phyloP scores from a whole-genome alignment of 92 coral and sea anemone species.

The Pocillopora meandrina region DNA sequence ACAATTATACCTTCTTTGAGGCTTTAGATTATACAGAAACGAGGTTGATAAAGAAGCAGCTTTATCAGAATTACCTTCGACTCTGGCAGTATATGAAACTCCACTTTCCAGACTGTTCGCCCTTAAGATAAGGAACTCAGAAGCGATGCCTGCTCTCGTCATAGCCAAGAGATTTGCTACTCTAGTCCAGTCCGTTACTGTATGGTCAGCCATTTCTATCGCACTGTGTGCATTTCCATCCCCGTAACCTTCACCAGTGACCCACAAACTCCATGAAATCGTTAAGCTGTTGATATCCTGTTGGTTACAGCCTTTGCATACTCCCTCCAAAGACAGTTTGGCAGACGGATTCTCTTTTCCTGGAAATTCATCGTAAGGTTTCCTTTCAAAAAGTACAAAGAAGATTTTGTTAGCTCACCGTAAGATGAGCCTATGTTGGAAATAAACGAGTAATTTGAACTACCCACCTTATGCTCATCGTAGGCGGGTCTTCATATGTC shows the following conservation, averaged over 20 bases:
- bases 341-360: constrained; percentile 23
- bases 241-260: neutral
- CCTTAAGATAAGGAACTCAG: constrained; percentile 45
- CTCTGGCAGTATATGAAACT: constrained; percentile 42
- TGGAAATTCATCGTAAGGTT: neutral
- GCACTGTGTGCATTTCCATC: neutral
- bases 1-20: too few species aligned
- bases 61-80: constrained; percentile 12
- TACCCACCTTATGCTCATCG: constrained; percentile 57
- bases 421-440: neutral
- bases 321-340: constrained; percentile 37
- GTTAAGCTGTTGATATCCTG: constrained; percentile 1
- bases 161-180: constrained; percentile 6
- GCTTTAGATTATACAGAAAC: neutral
- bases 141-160: constrained; percentile 12
- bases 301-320: constrained; percentile 20
- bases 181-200: neutral
- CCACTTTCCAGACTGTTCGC: constrained; percentile 41
- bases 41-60: neutral
- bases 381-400: neutral
- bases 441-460: neutral
- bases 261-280: constrained; percentile 26
- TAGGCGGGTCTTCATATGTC: constrained; percentile 48
- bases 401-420: neutral
- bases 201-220: neutral